A percentile compares a stretch with the other conserved stretches of the same genome.
phyloP scores from a whole-genome alignment of 2,888 invertebrate species.

The Nephrotoma guestfalica region DNA sequence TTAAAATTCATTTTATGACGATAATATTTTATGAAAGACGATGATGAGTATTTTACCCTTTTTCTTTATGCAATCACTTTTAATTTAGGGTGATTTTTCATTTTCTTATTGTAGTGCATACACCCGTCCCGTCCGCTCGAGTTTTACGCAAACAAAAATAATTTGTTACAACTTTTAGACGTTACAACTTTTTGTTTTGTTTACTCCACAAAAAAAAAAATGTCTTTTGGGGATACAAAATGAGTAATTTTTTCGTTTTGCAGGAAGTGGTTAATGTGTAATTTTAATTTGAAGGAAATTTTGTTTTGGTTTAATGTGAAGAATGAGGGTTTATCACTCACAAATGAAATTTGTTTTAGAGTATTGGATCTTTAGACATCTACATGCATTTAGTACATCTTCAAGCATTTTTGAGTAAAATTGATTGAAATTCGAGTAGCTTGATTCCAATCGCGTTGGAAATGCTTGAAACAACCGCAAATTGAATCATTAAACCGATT shows the following conservation, averaged over 20 bases:
- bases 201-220: neutral
- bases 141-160: neutral
- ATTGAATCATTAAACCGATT: too few species aligned
- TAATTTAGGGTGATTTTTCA: neutral
- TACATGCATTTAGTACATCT: too few species aligned
- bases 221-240: neutral
- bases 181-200: neutral
- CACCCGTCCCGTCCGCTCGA: neutral
- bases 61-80: neutral
- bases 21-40: neutral
- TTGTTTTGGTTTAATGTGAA: too few species aligned
- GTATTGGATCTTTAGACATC: too few species aligned
- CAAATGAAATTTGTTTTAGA: too few species aligned
- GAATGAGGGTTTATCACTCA: too few species aligned
- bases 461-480: too few species aligned
- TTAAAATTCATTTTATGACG: neutral
- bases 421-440: too few species aligned
- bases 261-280: neutral
- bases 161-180: neutral
- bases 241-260: neutral
- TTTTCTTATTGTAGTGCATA: neutral
- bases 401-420: too few species aligned
- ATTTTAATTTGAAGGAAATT: too few species aligned
- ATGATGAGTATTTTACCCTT: neutral
- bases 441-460: too few species aligned